Evolutionary conservation across 2,888 invertebrate species (phyloP), one percentile per base, ranked within the genome.

Genomic region (Acleris laterana): DNA sequence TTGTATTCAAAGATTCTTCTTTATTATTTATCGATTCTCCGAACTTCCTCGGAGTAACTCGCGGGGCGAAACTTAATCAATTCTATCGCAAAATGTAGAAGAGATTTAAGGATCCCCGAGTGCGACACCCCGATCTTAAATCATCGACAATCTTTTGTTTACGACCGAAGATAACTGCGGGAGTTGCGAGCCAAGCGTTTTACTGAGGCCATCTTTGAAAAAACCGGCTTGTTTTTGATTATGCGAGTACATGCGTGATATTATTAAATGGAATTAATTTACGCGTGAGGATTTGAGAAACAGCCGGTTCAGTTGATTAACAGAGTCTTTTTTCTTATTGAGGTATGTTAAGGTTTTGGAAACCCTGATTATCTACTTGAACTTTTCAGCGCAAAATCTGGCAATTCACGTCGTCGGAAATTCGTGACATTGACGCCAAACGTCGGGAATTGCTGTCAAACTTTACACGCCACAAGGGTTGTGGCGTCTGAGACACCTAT

Each of bases 101-200:
- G 46, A n/a, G n/a, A 60, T 61, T 60, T 56, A 60, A 48, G 52
- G 42, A 38, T 28, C 49, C 5, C 57, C 32, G 55, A 42, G 51
- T 38, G 42, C 17, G 61, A 65, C 61, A 57, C 51, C 50, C 51
- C 17, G 50, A 53, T 51, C 61, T 46, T 66, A 61, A 66, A 66
- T 66, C 66, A 66, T 62, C 62, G 62, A 42, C 66, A 66, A 66
- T 66, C 66, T 62, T 57, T 66, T 66, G 66, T 66, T 66, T 66
- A 66, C 56, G 66, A 66, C 56, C 62, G 6, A n/a, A 57, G 66
- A 66, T 66, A 66, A 66, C 61, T 51, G 51, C 57, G 25, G 44
- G 55, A 44, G 28, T 56, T 32, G 65, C 65, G 50, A 60, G 64
- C 59, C 55, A 65, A 65, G 44, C 65, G 50, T 55, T 64, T 53